A percentile compares a stretch with the other conserved stretches of the same genome.
Evolutionary conservation across 2,113 vertebrate species (phyloP).

Genomic region (Delphinus delphis): DNA sequence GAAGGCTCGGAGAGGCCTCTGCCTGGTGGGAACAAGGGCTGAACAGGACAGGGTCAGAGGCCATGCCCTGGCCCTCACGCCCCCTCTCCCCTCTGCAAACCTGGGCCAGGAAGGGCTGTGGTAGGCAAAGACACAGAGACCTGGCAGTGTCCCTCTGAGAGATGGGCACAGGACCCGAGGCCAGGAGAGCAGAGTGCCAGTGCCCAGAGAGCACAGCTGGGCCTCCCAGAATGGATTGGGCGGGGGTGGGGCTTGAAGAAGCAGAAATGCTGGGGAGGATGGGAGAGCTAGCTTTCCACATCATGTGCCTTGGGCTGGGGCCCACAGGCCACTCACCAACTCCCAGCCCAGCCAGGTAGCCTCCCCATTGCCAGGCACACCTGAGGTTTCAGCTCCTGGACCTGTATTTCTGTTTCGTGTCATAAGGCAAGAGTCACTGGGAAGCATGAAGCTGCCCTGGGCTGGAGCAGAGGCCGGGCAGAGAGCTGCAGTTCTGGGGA

Average conservation of each 20-base stretch:
- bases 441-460: too few species aligned
- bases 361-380: not conserved
- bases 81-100: not conserved
- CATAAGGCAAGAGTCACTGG: not conserved
- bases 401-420: not conserved
- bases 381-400: too few species aligned
- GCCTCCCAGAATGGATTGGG: not conserved
- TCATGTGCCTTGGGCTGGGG: not conserved
- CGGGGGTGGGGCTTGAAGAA: not conserved
- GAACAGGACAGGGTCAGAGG: not conserved
- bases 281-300: not conserved
- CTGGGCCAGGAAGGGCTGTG: not conserved
- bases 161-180: not conserved
- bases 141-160: not conserved
- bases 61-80: not conserved
- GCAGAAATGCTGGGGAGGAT: not conserved
- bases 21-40: not conserved
- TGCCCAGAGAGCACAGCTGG: not conserved
- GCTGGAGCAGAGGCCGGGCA: not conserved
- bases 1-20: not conserved
- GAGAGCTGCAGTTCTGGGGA: not conserved
- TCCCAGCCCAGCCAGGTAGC: not conserved
- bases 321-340: not conserved
- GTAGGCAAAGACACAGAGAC: not conserved
- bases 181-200: not conserved